Percentiles rank a stretch among this genome's conserved stretches.
Conservation (phyloP, 2,113 vertebrate genomes). For the Pavo muticus region DNA sequence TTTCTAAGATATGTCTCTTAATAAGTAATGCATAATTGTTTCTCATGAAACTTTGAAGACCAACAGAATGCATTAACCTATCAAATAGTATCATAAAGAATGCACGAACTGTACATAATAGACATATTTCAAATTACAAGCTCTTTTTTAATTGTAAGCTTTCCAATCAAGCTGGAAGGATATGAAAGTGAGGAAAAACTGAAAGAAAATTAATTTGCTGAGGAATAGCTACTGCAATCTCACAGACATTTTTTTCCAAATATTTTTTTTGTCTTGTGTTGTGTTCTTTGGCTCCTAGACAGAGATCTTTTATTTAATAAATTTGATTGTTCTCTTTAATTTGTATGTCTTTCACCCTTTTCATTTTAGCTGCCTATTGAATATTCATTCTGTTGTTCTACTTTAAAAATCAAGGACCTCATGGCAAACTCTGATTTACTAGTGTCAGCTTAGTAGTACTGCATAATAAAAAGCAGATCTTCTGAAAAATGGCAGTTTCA, state of each 20-base stretch:
- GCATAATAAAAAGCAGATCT: conserved; percentile 6
- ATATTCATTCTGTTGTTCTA: not conserved
- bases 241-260: not conserved
- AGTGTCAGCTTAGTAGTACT: not conserved
- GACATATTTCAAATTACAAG: not conserved
- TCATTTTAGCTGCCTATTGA: not conserved
- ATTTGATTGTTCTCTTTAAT: not conserved
- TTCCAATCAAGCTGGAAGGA: not conserved
- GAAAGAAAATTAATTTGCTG: not conserved
- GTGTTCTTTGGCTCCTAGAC: not conserved
- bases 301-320: not conserved
- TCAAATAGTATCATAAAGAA: not conserved
- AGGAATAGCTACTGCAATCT: not conserved
- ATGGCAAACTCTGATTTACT: not conserved
- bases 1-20: not conserved
- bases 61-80: not conserved
- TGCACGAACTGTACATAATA: fast-evolving
- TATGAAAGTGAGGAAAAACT: not conserved
- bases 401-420: conserved; percentile 34
- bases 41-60: not conserved
- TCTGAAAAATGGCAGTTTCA: conserved; percentile 39
- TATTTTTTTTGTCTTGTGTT: not conserved
- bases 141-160: not conserved
- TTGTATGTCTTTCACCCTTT: not conserved
- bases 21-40: not conserved